Base-by-base conservation (phyloP, 1,140 invertebrate species). In the Manduca sexta region DNA sequence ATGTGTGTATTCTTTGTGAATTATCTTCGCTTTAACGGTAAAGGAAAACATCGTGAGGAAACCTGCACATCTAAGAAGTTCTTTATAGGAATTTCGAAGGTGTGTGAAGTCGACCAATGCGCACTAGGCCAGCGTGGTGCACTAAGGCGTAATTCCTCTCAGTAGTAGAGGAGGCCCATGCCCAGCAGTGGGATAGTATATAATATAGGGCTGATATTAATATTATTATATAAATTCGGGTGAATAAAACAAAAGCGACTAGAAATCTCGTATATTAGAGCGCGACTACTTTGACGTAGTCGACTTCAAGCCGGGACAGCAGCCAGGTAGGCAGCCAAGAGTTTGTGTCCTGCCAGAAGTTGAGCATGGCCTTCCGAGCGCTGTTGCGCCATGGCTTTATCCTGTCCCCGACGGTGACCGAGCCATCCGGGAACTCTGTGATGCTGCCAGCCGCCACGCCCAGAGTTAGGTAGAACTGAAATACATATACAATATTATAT, bases 361-460 rank as follows among this genome's bases (percentile, higher is more conserved):
- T 63, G 0, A 88, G 74, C 12, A 87, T 71, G 0, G 86, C 88
- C 60, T 88, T 88, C 0, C 77, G 69, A 45, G 81, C 75, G 8
- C 70, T 61, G 56, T 94, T 93, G 0, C 53, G 71, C 93, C 94
- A 96, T 0, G 93, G 93, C 64, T 95, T 95, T 0, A 62, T 47
- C 1, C 56, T 55, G 11, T 37, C 53, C 0, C 35, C 54, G 26
- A 61, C 83, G 7, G 17, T 58, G 2, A 50, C 31, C 6, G 40
- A 8, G 50, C n/a, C 69, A 66, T 88, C 43, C 50, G 70, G 31
- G 79, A 95, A 95, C 60, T 89, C 89, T 0, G 84, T 86, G n/a
- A 89, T 88, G 12, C 94, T 93, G 41, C 93, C 94, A 12, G 92
- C 92, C 14, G 91, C 92, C 13, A 95, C 64, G 2, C 92, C 93